phyloP scores from a whole-genome alignment of 2,797 vertebrate species.

The Xenentodon cancila region DNA sequence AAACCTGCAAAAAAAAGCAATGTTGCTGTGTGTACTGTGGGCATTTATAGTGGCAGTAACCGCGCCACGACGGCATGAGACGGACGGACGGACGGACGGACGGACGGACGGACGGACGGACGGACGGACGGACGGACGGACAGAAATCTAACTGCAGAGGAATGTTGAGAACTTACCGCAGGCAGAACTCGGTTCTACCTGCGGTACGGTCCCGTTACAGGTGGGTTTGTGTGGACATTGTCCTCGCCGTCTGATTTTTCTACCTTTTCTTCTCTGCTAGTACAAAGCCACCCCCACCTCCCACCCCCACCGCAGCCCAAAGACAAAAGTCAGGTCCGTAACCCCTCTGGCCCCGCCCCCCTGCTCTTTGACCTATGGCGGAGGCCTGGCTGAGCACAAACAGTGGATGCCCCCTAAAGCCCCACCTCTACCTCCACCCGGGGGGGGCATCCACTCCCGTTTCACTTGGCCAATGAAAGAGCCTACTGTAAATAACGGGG shows the following conservation, averaged over 20 bases:
- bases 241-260: slow-evolving; percentile 45
- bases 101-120: too few species aligned
- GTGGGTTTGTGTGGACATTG: slow-evolving; percentile 25
- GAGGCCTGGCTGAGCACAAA: slow-evolving; percentile 92
- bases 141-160: too few species aligned
- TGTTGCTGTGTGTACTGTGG: too few species aligned
- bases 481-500: slow-evolving; percentile 89
- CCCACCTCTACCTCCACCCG: slow-evolving; percentile 55
- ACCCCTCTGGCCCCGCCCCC: slow-evolving; percentile 71
- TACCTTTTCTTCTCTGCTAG: slow-evolving; percentile 46
- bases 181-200: neutral
- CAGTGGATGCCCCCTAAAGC: slow-evolving; percentile 84
- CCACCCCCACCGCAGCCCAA: slow-evolving; percentile 46
- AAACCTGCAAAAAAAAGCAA: too few species aligned
- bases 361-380: slow-evolving; percentile 82
- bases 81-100: too few species aligned
- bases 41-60: too few species aligned
- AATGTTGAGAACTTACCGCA: too few species aligned
- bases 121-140: too few species aligned
- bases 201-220: slow-evolving; percentile 8
- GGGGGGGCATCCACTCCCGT: slow-evolving; percentile 74
- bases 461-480: slow-evolving; percentile 87
- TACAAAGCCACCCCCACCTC: slow-evolving; percentile 60
- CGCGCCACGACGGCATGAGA: too few species aligned
- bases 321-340: slow-evolving; percentile 79